Percentiles rank a stretch among this genome's conserved stretches.
These are phyloP conservation scores for Axis porcinus DNA, from an alignment of 2,113 vertebrate genomes.

Conservation along the genomic window DNA sequence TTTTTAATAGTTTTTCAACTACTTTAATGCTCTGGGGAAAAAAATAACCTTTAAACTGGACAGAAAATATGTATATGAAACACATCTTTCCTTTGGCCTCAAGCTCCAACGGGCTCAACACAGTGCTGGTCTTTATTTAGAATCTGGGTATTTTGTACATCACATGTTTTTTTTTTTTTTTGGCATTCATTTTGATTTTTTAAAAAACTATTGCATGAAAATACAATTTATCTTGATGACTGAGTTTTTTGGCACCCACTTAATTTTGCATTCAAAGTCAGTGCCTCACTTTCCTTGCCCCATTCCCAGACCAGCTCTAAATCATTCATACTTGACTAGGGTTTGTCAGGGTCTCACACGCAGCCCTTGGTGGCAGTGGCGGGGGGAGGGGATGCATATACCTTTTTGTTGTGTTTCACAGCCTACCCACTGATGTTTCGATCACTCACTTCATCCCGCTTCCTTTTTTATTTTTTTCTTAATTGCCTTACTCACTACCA, in stretches of 20 bases:
- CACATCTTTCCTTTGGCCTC: background rate
- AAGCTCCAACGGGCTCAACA: no score
- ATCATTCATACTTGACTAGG: background rate
- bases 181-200: background rate
- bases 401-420: background rate
- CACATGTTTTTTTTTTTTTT: background rate
- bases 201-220: background rate
- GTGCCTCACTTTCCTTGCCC: background rate
- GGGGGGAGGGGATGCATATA: background rate
- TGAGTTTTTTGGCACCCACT: background rate
- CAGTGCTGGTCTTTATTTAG: background rate
- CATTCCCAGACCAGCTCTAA: rapidly evolving
- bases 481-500: background rate
- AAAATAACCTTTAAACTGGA: background rate
- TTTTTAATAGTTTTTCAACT: background rate
- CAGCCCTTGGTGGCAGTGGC: background rate
- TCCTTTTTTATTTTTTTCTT: background rate
- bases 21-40: background rate
- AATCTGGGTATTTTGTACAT: background rate
- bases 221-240: background rate
- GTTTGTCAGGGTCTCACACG: background rate
- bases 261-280: background rate
- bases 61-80: background rate
- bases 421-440: background rate
- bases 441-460: background rate